phyloP scores from a whole-genome alignment of 92 coral and sea anemone species.

The Diadumene lineata region DNA sequence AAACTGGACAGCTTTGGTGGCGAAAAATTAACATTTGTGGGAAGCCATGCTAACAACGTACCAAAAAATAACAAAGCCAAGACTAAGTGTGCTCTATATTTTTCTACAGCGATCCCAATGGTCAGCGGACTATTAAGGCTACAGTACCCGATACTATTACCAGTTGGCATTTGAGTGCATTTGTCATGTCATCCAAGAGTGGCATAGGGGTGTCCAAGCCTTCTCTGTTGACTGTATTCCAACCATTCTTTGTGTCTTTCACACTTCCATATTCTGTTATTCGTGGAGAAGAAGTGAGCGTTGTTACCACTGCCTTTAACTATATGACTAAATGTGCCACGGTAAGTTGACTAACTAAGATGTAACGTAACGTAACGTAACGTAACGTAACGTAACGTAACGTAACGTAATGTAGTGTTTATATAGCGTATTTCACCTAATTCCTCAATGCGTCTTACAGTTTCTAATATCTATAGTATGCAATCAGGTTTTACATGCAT shows the following conservation, averaged over 20 bases:
- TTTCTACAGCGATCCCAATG: conserved; percentile 65
- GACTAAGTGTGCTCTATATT: no score
- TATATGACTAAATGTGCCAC: conserved; percentile 81
- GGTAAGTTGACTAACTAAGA: conserved; percentile 50
- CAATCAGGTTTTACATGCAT: no score
- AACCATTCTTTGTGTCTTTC: conserved; percentile 86
- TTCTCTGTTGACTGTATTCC: conserved; percentile 67
- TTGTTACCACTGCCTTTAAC: conserved; percentile 82
- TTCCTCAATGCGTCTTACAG: no score
- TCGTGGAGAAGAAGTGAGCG: conserved; percentile 90
- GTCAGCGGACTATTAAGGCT: conserved; percentile 59
- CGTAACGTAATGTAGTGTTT: no score
- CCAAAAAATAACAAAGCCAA: no score
- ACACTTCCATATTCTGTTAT: conserved; percentile 95
- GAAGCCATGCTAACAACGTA: no score
- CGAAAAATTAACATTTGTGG: no score
- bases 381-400: no score
- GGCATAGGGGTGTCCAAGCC: conserved; percentile 86
- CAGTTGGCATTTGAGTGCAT: conserved; percentile 90
- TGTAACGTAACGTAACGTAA: no score
- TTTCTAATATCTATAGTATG: no score
- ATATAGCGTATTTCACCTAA: no score
- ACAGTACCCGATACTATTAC: conserved; percentile 92
- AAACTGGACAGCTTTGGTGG: no score
- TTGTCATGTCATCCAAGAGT: conserved; percentile 77